Conservation (phyloP, 2,888 invertebrate genomes). For the Plutella xylostella region DNA sequence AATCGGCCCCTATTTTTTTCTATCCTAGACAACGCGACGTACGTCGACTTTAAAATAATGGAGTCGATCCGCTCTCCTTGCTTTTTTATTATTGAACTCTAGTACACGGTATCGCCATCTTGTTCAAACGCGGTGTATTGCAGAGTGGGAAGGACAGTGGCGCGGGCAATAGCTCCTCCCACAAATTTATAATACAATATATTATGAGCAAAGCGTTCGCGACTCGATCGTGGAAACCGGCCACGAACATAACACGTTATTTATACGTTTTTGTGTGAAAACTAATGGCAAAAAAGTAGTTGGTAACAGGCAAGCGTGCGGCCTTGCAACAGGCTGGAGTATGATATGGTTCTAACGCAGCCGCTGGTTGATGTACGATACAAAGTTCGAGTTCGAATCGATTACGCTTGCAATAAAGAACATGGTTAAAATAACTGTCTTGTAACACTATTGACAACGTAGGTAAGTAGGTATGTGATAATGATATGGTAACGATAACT, state of each 20-base stretch:
- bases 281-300: constrained; percentile 57
- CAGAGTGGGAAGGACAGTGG: constrained; percentile 54
- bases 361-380: no score
- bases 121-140: constrained; percentile 39
- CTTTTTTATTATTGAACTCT: constrained; percentile 34
- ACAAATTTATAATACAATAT: constrained; percentile 65
- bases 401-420: no score
- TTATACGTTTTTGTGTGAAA: constrained; percentile 58
- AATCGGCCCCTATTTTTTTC: constrained; percentile 61
- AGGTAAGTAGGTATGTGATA: no score
- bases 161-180: constrained; percentile 54
- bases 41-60: constrained; percentile 47
- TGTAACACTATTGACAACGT: no score
- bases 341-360: no score
- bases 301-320: constrained; percentile 39
- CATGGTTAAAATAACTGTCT: no score
- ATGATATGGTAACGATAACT: not conserved
- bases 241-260: constrained; percentile 54
- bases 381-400: no score
- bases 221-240: constrained; percentile 40
- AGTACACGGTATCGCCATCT: constrained; percentile 48
- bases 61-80: constrained; percentile 37
- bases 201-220: constrained; percentile 50
- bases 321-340: constrained; percentile 25
- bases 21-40: constrained; percentile 47